Evolutionary conservation across 1,140 invertebrate genomes (phyloP).

Genomic region (Tachypleus tridentatus): DNA sequence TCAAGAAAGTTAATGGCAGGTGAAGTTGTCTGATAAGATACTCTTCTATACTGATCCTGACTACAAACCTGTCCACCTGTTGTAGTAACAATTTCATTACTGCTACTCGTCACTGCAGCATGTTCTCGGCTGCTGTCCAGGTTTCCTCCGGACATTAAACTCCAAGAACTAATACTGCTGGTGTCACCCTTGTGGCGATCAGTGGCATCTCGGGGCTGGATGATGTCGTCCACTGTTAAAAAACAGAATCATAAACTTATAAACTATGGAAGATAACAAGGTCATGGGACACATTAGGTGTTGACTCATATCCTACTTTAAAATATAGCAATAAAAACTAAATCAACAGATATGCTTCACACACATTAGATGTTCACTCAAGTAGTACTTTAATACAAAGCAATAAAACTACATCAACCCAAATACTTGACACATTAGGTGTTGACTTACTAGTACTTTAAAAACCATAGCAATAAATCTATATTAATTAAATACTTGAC

Average conservation of each 20-base stretch:
- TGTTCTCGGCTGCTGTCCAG: background rate
- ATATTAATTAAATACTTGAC: too few relatives aligned
- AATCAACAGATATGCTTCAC: too few relatives aligned
- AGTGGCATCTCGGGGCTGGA: constrained; percentile 4
- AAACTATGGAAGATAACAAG: background rate
- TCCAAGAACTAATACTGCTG: constrained; percentile 26
- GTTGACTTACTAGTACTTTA: too few relatives aligned
- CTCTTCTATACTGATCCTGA: background rate
- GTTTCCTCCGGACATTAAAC: constrained; percentile 21
- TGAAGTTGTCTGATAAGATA: constrained; percentile 6
- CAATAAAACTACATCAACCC: too few relatives aligned
- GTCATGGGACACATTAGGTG: background rate
- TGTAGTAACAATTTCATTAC: background rate
- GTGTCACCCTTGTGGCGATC: constrained; percentile 18
- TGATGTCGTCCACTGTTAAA: constrained; percentile 13
- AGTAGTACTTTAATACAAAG: too few relatives aligned
- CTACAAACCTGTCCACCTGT: background rate
- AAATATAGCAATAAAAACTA: too few relatives aligned
- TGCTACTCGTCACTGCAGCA: background rate
- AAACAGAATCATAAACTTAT: background rate
- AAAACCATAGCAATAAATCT: too few relatives aligned
- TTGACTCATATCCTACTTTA: too few relatives aligned
- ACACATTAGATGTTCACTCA: too few relatives aligned
- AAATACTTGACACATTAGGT: too few relatives aligned
- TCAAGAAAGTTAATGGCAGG: background rate